Percentiles rank a stretch among this genome's conserved stretches.
phyloP scores from a whole-genome alignment of 2,113 vertebrate species.

The Gnathonemus longibarbis region DNA sequence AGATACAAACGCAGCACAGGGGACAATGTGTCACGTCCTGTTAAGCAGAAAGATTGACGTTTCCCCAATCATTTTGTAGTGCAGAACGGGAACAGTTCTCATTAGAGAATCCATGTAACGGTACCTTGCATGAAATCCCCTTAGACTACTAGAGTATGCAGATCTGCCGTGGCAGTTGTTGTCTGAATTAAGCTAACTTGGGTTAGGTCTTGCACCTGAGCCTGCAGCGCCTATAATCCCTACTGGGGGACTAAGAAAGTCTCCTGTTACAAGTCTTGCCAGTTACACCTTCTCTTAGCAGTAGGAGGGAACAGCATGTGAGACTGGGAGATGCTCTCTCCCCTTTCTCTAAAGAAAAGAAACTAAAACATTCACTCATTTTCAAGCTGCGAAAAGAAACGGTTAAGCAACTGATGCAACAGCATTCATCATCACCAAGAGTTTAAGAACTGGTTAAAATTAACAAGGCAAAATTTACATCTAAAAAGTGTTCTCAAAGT shows the following conservation, averaged over 20 bases:
- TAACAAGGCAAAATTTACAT: not conserved
- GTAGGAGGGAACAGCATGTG: not conserved
- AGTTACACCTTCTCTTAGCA: not conserved
- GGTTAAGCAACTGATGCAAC: not conserved
- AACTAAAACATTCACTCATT: not conserved
- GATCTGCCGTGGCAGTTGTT: conserved; percentile 5
- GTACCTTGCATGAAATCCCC: not conserved
- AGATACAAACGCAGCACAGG: not conserved
- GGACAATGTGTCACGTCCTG: not conserved
- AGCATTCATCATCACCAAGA: not conserved
- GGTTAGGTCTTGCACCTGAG: not conserved
- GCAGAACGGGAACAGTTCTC: not conserved
- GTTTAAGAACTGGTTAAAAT: not conserved
- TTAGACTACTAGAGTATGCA: not conserved
- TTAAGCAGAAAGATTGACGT: not conserved
- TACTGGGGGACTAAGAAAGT: not conserved
- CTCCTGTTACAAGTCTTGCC: not conserved
- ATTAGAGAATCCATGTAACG: not conserved
- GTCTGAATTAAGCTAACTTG: not conserved
- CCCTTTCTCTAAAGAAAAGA: not conserved
- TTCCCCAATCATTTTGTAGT: not conserved
- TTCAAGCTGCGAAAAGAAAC: not conserved
- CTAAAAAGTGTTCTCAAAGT: not conserved
- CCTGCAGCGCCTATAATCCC: not conserved
- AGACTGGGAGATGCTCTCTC: not conserved